A percentile compares a stretch with the other conserved stretches of the same genome.
phyloP scores from a whole-genome alignment of 2,888 invertebrate species.

The Limenitis camilla region DNA sequence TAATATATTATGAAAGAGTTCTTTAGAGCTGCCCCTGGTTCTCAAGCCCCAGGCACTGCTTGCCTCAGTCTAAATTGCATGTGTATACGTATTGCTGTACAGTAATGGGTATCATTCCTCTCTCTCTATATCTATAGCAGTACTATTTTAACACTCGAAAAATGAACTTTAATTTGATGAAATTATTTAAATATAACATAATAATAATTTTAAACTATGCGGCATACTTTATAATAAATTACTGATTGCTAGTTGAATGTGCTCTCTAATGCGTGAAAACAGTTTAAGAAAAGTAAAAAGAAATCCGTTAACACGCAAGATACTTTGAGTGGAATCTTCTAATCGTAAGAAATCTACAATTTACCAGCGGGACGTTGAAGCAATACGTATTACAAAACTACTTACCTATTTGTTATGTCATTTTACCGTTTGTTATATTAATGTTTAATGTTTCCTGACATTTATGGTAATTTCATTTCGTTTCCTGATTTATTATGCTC shows the following conservation, averaged over 20 bases:
- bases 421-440: conserved; percentile 1
- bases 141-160: too few relatives aligned
- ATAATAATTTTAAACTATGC: too few relatives aligned
- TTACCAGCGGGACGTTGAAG: conserved; percentile 4
- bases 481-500: conserved; percentile 4
- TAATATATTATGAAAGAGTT: too few relatives aligned
- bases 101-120: too few relatives aligned
- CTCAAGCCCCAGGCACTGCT: too few relatives aligned
- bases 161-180: not conserved
- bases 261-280: conserved; percentile 5
- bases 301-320: conserved; percentile 5
- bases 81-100: too few relatives aligned
- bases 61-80: too few relatives aligned
- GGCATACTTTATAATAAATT: not conserved
- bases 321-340: conserved; percentile 1
- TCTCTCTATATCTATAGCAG: too few relatives aligned
- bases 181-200: too few relatives aligned
- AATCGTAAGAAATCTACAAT: conserved; percentile 7
- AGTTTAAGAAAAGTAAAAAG: conserved; percentile 3
- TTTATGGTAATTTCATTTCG: conserved; percentile 4
- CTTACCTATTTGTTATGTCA: conserved; percentile 1
- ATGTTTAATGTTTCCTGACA: not conserved
- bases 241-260: not conserved
- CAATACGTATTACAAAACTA: not conserved
- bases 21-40: too few relatives aligned